A percentile compares a stretch with the other conserved stretches of the same genome.
phyloP scores from a whole-genome alignment of 2,113 vertebrate species.

The Cygnus buccinator region DNA sequence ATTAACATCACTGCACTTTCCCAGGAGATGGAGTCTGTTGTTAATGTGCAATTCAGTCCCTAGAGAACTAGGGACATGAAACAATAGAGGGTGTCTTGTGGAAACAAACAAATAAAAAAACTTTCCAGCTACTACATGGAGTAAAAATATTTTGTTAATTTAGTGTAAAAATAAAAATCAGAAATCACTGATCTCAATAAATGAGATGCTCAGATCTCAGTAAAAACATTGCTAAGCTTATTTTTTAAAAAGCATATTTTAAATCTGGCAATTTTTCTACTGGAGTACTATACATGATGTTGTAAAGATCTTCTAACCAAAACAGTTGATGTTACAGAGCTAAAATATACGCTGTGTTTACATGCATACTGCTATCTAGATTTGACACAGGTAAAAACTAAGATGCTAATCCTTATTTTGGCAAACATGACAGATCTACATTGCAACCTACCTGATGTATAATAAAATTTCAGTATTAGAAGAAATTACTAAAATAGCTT shows the following conservation, averaged over 20 bases:
- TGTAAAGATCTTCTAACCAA: constrained; percentile 49
- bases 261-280: constrained; percentile 45
- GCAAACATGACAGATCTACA: constrained; percentile 65
- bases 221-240: constrained; percentile 41
- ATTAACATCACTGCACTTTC: background rate
- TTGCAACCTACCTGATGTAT: constrained; percentile 52
- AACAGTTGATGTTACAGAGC: constrained; percentile 55
- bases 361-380: constrained; percentile 48
- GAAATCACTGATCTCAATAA: background rate
- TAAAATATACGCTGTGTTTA: constrained; percentile 57
- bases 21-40: background rate
- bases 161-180: background rate
- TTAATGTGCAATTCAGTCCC: background rate
- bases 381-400: constrained; percentile 66
- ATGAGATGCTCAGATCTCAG: background rate
- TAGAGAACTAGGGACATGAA: background rate
- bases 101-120: constrained; percentile 44
- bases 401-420: constrained; percentile 55
- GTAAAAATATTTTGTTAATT: constrained; percentile 53
- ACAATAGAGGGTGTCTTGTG: constrained; percentile 5
- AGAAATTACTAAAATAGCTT: constrained; percentile 52
- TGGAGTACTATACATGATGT: constrained; percentile 61
- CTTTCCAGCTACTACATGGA: constrained; percentile 24
- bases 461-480: constrained; percentile 36
- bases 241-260: constrained; percentile 16